phyloP scores from a whole-genome alignment of 1,140 invertebrate genomes.

The Idris sp. region DNA sequence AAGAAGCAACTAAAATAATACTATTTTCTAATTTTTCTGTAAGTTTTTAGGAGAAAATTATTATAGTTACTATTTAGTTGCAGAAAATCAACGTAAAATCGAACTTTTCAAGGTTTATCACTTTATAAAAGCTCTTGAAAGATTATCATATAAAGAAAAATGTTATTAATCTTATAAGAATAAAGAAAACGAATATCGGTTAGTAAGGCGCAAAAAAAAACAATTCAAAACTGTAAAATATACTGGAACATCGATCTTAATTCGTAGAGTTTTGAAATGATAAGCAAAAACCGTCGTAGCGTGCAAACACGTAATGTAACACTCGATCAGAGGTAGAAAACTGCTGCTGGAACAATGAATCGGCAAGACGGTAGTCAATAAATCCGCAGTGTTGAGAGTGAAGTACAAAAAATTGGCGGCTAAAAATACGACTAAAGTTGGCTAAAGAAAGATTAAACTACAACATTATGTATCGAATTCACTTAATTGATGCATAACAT shows the following conservation, averaged over 20 bases:
- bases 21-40: no score
- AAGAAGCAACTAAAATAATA: no score
- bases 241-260: conserved; percentile 21
- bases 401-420: conserved; percentile 63
- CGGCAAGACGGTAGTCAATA: conserved; percentile 46
- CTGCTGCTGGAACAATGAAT: conserved; percentile 45
- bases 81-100: no score
- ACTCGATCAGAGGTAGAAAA: conserved; percentile 51
- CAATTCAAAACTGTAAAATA: conserved; percentile 15
- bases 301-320: conserved; percentile 35
- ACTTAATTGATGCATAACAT: conserved; percentile 20
- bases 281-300: conserved; percentile 33
- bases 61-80: no score
- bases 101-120: no score
- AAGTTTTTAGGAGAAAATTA: no score
- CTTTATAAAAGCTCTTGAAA: no score
- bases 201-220: conserved; percentile 29
- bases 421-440: conserved; percentile 53
- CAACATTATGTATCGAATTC: conserved; percentile 13
- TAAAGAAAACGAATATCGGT: conserved; percentile 39
- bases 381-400: conserved; percentile 58
- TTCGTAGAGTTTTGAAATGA: conserved; percentile 16
- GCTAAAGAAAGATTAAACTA: conserved; percentile 39
- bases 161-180: no score
- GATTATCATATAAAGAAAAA: no score